A percentile compares a stretch with the other conserved stretches of the same genome.
Evolutionary conservation across 2,113 vertebrate species (phyloP).

Genomic region (Epinephelus lanceolatus): DNA sequence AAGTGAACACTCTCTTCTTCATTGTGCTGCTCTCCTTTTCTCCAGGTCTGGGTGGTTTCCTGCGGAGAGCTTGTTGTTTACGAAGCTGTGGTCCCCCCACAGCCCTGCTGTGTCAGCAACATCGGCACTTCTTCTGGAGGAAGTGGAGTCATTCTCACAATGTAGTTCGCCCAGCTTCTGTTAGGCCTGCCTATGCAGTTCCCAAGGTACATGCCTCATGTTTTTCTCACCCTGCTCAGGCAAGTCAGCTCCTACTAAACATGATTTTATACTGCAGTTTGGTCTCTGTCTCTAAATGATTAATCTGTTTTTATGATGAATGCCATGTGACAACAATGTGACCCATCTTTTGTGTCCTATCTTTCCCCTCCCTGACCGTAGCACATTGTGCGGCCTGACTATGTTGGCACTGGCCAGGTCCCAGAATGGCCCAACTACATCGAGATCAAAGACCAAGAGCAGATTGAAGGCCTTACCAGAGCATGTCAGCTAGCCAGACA

Average conservation of each 20-base stretch:
- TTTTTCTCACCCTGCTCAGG: not conserved
- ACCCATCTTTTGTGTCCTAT: not conserved
- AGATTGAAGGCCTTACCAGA: conserved; percentile 92
- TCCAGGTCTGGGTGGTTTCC: conserved; percentile 62
- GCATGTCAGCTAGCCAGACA: conserved; percentile 94
- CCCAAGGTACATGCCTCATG: conserved; percentile 76
- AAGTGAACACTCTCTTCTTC: not conserved
- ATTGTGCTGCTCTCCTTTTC: conserved; percentile 1
- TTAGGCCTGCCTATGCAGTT: conserved; percentile 79
- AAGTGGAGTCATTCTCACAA: conserved; percentile 74
- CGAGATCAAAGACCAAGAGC: conserved; percentile 96
- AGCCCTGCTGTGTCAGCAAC: conserved; percentile 56
- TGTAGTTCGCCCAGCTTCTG: conserved; percentile 79
- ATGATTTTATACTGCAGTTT: not conserved
- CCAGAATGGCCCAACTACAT: conserved; percentile 95
- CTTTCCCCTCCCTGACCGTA: conserved; percentile 71
- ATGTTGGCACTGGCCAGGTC: conserved; percentile 90
- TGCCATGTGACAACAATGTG: not conserved
- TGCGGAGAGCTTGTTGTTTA: conserved; percentile 42
- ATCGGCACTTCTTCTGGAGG: conserved; percentile 83
- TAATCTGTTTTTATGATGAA: not conserved
- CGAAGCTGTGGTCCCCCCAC: conserved; percentile 21
- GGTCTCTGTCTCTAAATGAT: not conserved
- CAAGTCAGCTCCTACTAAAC: not conserved
- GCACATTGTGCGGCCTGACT: conserved; percentile 97